Evolutionary conservation across 2,888 invertebrate species (phyloP).

Genomic region (Nymphalis c-album): DNA sequence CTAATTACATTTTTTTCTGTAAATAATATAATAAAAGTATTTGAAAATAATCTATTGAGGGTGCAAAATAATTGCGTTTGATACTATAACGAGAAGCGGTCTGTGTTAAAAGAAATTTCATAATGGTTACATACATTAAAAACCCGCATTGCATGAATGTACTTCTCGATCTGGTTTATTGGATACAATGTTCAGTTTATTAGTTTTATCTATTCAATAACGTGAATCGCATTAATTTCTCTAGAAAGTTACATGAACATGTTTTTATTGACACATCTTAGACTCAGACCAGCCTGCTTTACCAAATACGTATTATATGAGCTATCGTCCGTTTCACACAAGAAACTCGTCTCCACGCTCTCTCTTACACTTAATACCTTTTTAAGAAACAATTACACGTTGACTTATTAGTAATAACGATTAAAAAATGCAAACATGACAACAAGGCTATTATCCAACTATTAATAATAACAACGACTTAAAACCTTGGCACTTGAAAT

Average conservation of each 20-base stretch:
- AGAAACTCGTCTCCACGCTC: slow-evolving; percentile 57
- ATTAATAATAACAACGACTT: slow-evolving; percentile 24
- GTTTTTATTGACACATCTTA: slow-evolving; percentile 58
- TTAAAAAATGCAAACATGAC: slow-evolving; percentile 7
- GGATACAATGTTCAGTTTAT: slow-evolving; percentile 1
- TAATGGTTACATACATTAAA: too few relatives aligned
- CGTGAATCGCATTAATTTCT: slow-evolving; percentile 50
- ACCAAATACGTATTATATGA: slow-evolving; percentile 46
- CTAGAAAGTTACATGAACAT: slow-evolving; percentile 66
- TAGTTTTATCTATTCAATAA: slow-evolving; percentile 25
- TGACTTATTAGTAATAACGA: slow-evolving; percentile 1
- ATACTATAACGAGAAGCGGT: too few relatives aligned
- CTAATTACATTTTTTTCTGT: too few relatives aligned
- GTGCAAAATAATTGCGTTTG: too few relatives aligned
- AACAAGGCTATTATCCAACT: slow-evolving; percentile 17
- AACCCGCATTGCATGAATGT: too few relatives aligned
- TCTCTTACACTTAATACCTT: slow-evolving; percentile 49
- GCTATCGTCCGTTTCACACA: slow-evolving; percentile 64
- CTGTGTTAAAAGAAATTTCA: too few relatives aligned
- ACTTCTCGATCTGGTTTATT: too few relatives aligned
- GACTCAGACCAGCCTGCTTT: slow-evolving; percentile 51
- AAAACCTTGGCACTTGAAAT: slow-evolving; percentile 34
- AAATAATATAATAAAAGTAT: too few relatives aligned
- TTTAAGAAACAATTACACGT: slow-evolving; percentile 18
- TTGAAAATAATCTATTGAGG: too few relatives aligned